phyloP scores from a whole-genome alignment of 2,113 vertebrate species.

The Oreocharis arfaki region DNA sequence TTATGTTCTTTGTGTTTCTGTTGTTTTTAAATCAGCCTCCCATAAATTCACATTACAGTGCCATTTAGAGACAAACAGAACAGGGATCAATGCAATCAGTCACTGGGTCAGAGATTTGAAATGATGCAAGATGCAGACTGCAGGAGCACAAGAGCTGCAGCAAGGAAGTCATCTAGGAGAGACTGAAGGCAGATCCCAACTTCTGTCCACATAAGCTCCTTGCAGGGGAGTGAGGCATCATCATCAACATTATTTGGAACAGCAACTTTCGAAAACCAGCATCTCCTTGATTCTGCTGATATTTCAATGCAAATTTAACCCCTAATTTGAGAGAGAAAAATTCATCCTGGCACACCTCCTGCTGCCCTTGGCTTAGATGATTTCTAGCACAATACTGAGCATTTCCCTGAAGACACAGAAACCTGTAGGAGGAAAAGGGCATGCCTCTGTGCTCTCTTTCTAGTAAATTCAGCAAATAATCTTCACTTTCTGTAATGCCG shows the following conservation, averaged over 20 bases:
- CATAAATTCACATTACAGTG: not conserved
- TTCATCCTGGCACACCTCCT: not conserved
- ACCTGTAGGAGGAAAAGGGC: not conserved
- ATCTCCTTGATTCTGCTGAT: not conserved
- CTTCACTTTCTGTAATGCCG: not conserved
- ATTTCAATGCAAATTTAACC: not conserved
- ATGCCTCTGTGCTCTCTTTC: not conserved
- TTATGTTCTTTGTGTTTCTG: not conserved
- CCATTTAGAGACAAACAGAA: not conserved
- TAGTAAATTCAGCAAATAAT: not conserved
- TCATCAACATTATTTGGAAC: not conserved
- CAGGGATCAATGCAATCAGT: not conserved
- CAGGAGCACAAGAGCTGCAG: not conserved
- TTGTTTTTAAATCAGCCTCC: not conserved
- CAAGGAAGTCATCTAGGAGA: not conserved
- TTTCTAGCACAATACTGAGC: not conserved
- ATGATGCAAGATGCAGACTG: not conserved
- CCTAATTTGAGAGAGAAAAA: not conserved
- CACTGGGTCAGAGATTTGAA: not conserved
- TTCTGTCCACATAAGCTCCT: not conserved
- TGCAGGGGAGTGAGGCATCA: not conserved
- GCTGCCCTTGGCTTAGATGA: not conserved
- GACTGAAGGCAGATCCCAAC: not conserved
- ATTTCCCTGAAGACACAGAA: not conserved
- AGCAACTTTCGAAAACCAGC: not conserved